These are phyloP conservation scores for rabbit (Oryctolagus cuniculus) DNA, from an alignment of 2,113 vertebrate species.

Conservation along the genomic window mOryCun1.1 NC_091434.1:14209001-14209500, in stretches of 20 bases:
- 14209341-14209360: no score
- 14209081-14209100: no score
- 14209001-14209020: no score
- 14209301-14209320: neutral
- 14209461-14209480: neutral
- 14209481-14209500: neutral
- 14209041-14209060: no score
- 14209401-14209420: neutral
- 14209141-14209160: neutral
- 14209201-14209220: neutral
- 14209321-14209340: no score
- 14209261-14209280: neutral
- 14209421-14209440: neutral
- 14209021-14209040: no score
- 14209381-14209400: neutral
- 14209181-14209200: fast-evolving
- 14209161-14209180: neutral
- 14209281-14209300: neutral
- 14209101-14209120: no score
- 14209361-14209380: no score
- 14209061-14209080: no score
- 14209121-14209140: neutral
- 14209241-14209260: neutral
- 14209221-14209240: neutral
- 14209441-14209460: neutral